A percentile compares a stretch with the other conserved stretches of the same genome.
Conservation (phyloP, 1,140 invertebrate genomes). For the Cylas formicarius region DNA sequence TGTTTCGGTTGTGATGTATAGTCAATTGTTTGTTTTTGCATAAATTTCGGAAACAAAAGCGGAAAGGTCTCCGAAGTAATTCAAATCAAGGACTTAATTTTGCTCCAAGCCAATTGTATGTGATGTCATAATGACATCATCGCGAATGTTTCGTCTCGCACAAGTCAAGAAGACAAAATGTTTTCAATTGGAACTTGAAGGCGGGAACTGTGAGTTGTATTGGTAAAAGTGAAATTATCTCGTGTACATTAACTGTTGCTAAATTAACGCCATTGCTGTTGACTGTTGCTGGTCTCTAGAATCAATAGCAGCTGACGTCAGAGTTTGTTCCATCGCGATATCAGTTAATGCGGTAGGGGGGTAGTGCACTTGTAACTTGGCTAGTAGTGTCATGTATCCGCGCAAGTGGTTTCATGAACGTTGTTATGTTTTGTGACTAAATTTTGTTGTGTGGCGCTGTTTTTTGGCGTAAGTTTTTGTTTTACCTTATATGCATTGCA, state of each 20-base stretch:
- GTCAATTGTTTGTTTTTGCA: no score
- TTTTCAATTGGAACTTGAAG: conserved; percentile 5
- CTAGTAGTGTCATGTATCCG: conserved; percentile 42
- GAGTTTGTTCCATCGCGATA: conserved; percentile 35
- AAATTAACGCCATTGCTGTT: conserved; percentile 38
- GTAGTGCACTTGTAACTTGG: conserved; percentile 42
- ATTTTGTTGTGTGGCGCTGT: conserved; percentile 29
- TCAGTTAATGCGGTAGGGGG: conserved; percentile 33
- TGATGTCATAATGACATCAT: conserved; percentile 42
- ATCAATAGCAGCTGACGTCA: conserved; percentile 42
- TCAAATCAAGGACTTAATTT: conserved; percentile 38
- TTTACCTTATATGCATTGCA: conserved; percentile 12
- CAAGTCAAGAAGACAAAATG: conserved; percentile 13
- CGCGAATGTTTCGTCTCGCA: conserved; percentile 35
- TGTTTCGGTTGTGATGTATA: no score
- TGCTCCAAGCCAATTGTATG: conserved; percentile 34
- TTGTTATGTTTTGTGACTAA: conserved; percentile 38
- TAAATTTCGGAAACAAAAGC: conserved; percentile 15
- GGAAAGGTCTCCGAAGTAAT: conserved; percentile 27
- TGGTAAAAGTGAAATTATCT: conserved; percentile 5
- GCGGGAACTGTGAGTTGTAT: conserved; percentile 9
- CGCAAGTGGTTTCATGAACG: conserved; percentile 39
- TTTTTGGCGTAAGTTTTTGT: conserved; percentile 33
- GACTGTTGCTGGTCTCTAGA: conserved; percentile 31
- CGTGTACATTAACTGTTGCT: conserved; percentile 18